Evolutionary conservation across 1,140 invertebrate genomes (phyloP), one percentile per base, ranked within the genome.

Genomic region (Helicoverpa armigera): DNA sequence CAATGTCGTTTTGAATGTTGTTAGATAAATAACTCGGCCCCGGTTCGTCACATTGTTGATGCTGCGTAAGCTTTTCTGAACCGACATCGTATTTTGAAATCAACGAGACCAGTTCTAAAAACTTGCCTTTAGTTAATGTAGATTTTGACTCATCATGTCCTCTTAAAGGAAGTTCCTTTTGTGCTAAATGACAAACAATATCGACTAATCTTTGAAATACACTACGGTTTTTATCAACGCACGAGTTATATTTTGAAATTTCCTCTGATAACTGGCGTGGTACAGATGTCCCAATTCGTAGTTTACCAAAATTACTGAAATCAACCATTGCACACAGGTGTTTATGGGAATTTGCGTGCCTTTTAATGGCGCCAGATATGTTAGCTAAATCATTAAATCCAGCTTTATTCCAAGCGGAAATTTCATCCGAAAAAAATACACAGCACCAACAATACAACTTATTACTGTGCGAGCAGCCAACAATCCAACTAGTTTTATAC

Each of bases 1-100:
- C 82, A 50, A 80, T 73, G 58, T 84, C 73, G 60, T 82, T 79
- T 69, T 82, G 75, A 75, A 78, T 80, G 54, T 69, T 72, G 31
- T 65, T 73, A 48, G 79, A 84, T 48, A 79, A 58, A 16, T 56
- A 56, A 16, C 54, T 56, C n/a, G 54, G 54, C 9, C 75, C 75
- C 12, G 60, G 50, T 35, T 35, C 14, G 29, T 13, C 29, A n/a
- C 3, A 7, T 14, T 65, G 23, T 14, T 35, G 61, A 31, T 35
- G 23, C 23, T 23, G 23, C 23, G 23, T 23, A 23, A 23, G 61
- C 23, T 13, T 35, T 65, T 65, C 61, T 11, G 31, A 35, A 65
- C 29, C 61, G n/a, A 31, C 14, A n/a, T 65, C 61, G 29, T 65
- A 65, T 43, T 65, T 65, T 9, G 29, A 35, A 12, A 65, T 13